These are phyloP conservation scores for Tineola bisselliella DNA, from an alignment of 2,888 invertebrate species.

Conservation along the genomic window DNA sequence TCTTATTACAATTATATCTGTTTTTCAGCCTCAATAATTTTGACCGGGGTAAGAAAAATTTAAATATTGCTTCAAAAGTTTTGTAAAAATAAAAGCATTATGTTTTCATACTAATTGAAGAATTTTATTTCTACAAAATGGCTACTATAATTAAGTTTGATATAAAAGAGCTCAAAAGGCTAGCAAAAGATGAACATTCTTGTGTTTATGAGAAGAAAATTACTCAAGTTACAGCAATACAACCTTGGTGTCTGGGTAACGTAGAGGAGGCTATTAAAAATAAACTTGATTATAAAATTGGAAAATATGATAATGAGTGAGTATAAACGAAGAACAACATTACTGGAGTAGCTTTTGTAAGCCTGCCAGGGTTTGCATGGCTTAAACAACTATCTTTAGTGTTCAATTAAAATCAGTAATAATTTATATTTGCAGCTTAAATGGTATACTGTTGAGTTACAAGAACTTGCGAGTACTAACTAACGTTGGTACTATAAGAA, in stretches of 20 bases:
- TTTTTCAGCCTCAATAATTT: no score
- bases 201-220: constrained; percentile 66
- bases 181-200: constrained; percentile 65
- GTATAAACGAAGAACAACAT: no score
- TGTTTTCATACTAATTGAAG: no score
- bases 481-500: constrained; percentile 66
- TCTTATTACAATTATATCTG: no score
- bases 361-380: no score
- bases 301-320: constrained; percentile 71
- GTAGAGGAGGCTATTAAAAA: constrained; percentile 68
- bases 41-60: no score
- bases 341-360: no score
- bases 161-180: constrained; percentile 58
- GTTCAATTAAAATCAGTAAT: no score
- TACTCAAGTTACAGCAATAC: constrained; percentile 67
- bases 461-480: constrained; percentile 71
- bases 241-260: constrained; percentile 72
- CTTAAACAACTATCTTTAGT: no score
- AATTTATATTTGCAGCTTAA: constrained; percentile 54
- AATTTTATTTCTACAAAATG: constrained; percentile 34
- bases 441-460: constrained; percentile 74
- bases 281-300: constrained; percentile 66
- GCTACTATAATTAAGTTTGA: constrained; percentile 62
- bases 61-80: no score
- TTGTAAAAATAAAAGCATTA: no score